These are phyloP conservation scores for Brachyopa scutellaris DNA, from an alignment of 2,888 invertebrate species.

Conservation along the genomic window DNA sequence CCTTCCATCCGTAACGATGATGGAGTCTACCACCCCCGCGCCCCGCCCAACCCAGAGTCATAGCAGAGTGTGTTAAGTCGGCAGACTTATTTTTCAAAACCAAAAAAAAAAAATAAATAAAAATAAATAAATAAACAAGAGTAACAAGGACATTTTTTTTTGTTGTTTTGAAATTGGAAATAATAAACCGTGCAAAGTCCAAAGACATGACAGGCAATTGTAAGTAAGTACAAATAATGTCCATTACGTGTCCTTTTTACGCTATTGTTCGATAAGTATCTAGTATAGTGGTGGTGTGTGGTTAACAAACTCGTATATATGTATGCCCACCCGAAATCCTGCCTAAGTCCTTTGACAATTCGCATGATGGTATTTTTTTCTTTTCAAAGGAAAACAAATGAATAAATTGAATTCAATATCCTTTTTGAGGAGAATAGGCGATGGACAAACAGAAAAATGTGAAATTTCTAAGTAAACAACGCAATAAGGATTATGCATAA, in stretches of 20 bases:
- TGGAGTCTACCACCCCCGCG: no score
- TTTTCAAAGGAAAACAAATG: neutral
- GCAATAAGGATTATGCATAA: slow-evolving; percentile 18
- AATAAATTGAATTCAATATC: slow-evolving; percentile 32
- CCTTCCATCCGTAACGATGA: neutral
- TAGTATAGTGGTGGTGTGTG: neutral
- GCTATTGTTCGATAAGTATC: neutral
- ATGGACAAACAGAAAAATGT: neutral
- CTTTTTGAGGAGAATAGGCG: neutral
- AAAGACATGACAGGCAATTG: slow-evolving; percentile 43
- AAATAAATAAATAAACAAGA: neutral
- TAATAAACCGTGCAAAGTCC: slow-evolving; percentile 28
- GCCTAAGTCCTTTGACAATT: slow-evolving; percentile 45
- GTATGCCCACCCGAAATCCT: slow-evolving; percentile 1
- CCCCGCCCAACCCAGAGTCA: neutral
- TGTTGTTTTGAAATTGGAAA: no score
- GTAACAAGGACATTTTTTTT: slow-evolving; percentile 36
- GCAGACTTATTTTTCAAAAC: neutral
- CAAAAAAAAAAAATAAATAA: neutral
- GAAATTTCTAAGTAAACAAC: slow-evolving; percentile 26
- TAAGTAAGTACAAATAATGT: slow-evolving; percentile 49
- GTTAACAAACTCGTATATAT: slow-evolving; percentile 42
- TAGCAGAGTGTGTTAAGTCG: slow-evolving; percentile 36
- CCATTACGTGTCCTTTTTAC: slow-evolving; percentile 35
- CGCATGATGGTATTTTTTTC: slow-evolving; percentile 12